Conservation (phyloP, 2,888 invertebrate species). For the Portevinia maculata region DNA sequence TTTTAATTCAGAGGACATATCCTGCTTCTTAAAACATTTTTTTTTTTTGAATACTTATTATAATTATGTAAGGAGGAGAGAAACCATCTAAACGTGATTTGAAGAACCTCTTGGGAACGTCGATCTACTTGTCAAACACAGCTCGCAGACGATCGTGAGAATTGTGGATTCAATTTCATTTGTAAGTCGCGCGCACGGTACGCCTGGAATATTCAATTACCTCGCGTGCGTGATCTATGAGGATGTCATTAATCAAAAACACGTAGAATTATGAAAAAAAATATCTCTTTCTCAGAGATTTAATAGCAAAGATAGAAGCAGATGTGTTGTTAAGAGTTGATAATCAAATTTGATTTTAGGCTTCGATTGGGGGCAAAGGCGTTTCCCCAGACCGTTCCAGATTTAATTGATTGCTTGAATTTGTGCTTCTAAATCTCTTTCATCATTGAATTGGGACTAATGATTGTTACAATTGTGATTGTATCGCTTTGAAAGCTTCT, state of each 20-base stretch:
- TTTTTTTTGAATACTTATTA: slow-evolving; percentile 47
- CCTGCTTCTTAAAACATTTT: slow-evolving; percentile 33
- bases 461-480: slow-evolving; percentile 65
- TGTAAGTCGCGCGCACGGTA: slow-evolving; percentile 40
- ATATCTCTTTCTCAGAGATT: slow-evolving; percentile 16
- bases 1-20: slow-evolving; percentile 38
- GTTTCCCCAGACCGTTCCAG: slow-evolving; percentile 40
- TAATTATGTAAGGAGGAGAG: slow-evolving; percentile 22
- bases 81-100: slow-evolving; percentile 46
- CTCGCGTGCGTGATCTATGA: slow-evolving; percentile 64
- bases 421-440: slow-evolving; percentile 53
- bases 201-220: slow-evolving; percentile 70
- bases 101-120: slow-evolving; percentile 20
- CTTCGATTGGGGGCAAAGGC: slow-evolving; percentile 4
- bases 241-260: slow-evolving; percentile 66
- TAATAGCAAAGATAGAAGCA: slow-evolving; percentile 36
- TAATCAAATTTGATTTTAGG: slow-evolving; percentile 68
- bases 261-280: slow-evolving; percentile 14
- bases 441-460: slow-evolving; percentile 62
- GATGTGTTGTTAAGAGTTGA: slow-evolving; percentile 41
- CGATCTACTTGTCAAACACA: slow-evolving; percentile 54
- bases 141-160: slow-evolving; percentile 56
- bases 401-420: slow-evolving; percentile 68
- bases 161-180: slow-evolving; percentile 51
- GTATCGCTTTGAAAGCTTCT: slow-evolving; percentile 59